These are phyloP conservation scores for Leptopilina boulardi DNA, from an alignment of 1,140 invertebrate genomes.

Conservation along the genomic window DNA sequence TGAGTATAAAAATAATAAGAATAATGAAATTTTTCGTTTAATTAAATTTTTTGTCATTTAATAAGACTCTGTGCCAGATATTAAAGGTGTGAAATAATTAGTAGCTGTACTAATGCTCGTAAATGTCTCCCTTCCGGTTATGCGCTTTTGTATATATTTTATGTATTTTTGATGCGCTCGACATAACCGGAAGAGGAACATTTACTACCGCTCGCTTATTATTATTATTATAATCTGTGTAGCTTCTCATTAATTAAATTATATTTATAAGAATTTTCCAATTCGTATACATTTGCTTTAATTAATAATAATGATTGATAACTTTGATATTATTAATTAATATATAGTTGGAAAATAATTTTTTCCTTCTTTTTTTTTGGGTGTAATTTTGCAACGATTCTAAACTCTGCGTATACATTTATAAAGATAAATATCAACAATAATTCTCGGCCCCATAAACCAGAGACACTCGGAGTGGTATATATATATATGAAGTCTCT, in stretches of 20 bases:
- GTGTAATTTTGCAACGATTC: not conserved
- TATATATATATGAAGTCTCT: constrained; percentile 48
- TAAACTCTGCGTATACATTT: constrained; percentile 15
- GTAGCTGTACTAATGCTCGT: not conserved
- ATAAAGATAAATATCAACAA: constrained; percentile 30
- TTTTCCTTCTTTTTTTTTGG: not conserved
- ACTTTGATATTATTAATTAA: too few species aligned
- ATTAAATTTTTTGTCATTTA: not conserved
- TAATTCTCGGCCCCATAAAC: constrained; percentile 30
- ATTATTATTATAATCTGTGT: too few species aligned
- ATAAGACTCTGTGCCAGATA: not conserved
- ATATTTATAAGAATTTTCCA: too few species aligned
- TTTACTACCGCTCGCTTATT: not conserved
- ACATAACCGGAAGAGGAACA: not conserved
- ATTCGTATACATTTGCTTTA: too few species aligned
- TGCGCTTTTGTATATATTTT: not conserved
- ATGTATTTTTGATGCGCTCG: not conserved
- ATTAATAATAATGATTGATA: too few species aligned
- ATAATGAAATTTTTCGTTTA: not conserved
- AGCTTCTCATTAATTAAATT: too few species aligned
- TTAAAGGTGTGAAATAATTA: not conserved
- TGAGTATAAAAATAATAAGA: too few species aligned
- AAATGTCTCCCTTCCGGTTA: constrained; percentile 7
- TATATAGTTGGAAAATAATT: not conserved
- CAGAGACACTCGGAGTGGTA: constrained; percentile 35